Evolutionary conservation across 2,797 vertebrate genomes (phyloP).

Genomic region (Peromyscus aztecus): DNA sequence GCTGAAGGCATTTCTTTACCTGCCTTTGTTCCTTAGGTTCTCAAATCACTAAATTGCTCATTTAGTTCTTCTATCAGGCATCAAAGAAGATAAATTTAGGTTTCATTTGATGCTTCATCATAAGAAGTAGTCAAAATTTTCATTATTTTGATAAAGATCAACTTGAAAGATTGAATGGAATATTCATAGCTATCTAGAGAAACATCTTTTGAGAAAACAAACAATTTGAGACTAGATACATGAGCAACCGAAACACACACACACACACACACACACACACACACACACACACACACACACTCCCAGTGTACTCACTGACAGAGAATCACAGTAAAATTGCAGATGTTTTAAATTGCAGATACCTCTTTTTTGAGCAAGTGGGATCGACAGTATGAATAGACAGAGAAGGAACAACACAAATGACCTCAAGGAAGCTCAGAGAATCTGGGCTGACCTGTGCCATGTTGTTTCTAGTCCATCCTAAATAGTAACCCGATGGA

Average conservation of each 20-base stretch:
- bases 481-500: not conserved
- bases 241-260: not conserved
- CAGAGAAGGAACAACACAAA: not conserved
- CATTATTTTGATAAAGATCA: not conserved
- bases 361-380: not conserved
- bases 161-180: conserved; percentile 52
- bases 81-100: not conserved
- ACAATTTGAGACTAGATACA: conserved; percentile 19
- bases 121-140: not conserved
- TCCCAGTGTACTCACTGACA: not conserved
- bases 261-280: too few species aligned
- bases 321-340: conserved; percentile 37
- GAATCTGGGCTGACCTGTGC: not conserved
- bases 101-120: not conserved
- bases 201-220: conserved; percentile 33
- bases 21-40: conserved; percentile 18
- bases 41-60: not conserved
- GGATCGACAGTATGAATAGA: not conserved
- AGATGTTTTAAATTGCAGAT: conserved; percentile 12
- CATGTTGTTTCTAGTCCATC: not conserved
- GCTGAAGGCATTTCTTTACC: not conserved
- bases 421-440: not conserved
- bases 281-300: too few species aligned
- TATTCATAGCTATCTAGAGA: conserved; percentile 57
- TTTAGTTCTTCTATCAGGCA: not conserved